These are phyloP conservation scores for Rhinogobius similis DNA, from an alignment of 2,113 vertebrate genomes.

Conservation along the genomic window DNA sequence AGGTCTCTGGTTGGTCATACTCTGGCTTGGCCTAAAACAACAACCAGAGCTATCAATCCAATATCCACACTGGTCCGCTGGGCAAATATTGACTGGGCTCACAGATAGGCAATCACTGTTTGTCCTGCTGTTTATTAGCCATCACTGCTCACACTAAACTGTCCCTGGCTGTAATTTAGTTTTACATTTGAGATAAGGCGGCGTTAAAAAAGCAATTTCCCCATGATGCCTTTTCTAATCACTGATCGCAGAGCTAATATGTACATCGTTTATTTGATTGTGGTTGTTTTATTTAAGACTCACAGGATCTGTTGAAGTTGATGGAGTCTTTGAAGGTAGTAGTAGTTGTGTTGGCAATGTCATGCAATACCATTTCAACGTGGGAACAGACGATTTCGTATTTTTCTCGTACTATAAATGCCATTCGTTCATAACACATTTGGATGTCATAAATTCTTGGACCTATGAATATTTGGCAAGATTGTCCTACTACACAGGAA, in stretches of 20 bases:
- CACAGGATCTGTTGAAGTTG: neutral
- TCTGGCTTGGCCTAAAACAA: slow-evolving; percentile 20
- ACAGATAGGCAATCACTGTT: slow-evolving; percentile 31
- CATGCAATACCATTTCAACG: too few species aligned
- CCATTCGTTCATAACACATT: too few species aligned
- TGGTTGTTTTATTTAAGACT: neutral
- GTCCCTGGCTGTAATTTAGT: neutral
- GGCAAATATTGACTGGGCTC: slow-evolving; percentile 42
- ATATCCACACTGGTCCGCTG: slow-evolving; percentile 9
- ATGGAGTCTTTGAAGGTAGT: too few species aligned
- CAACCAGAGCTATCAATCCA: slow-evolving; percentile 10
- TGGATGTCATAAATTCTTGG: too few species aligned
- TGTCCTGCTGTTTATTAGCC: slow-evolving; percentile 24
- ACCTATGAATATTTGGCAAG: too few species aligned
- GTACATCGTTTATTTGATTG: neutral
- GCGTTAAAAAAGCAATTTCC: slow-evolving; percentile 3
- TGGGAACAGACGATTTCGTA: too few species aligned
- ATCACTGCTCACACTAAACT: slow-evolving; percentile 17
- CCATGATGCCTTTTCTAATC: slow-evolving; percentile 5
- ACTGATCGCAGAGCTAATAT: slow-evolving; percentile 4
- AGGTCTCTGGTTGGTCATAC: slow-evolving; percentile 1
- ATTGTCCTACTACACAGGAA: too few species aligned
- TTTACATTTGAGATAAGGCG: slow-evolving; percentile 5
- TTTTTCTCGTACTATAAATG: too few species aligned
- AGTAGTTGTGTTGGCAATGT: too few species aligned